Conservation (phyloP, 2,888 invertebrate species). For the Tuberolachnus salignus region DNA sequence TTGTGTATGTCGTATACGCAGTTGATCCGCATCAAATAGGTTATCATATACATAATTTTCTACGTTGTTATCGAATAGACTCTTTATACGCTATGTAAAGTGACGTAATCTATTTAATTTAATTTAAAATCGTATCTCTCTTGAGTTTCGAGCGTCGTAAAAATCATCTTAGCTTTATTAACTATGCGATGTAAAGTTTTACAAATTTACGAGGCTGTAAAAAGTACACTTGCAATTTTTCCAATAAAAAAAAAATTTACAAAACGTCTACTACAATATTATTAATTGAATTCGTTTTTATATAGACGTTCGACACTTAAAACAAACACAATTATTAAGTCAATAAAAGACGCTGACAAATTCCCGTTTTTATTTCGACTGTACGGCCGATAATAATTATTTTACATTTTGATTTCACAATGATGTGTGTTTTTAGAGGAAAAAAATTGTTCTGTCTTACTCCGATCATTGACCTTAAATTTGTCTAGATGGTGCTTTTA, state of each 20-base stretch:
- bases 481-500: too few relatives aligned
- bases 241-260: too few relatives aligned
- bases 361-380: background rate
- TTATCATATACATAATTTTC: too few relatives aligned
- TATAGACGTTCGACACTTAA: background rate
- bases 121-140: background rate
- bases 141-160: background rate
- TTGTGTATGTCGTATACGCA: too few relatives aligned
- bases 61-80: too few relatives aligned
- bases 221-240: background rate
- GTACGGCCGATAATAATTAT: background rate
- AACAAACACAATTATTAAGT: too few relatives aligned
- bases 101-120: background rate
- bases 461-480: too few relatives aligned
- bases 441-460: too few relatives aligned
- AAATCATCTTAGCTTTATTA: background rate
- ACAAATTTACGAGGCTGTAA: background rate
- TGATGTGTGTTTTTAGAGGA: too few relatives aligned
- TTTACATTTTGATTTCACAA: too few relatives aligned
- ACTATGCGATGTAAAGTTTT: background rate
- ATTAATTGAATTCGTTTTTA: constrained; percentile 14
- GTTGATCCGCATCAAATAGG: too few relatives aligned
- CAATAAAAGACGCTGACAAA: background rate
- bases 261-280: background rate
- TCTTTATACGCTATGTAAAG: background rate